Base-by-base conservation (phyloP, 2,113 vertebrate genomes). In the Thalassoma bifasciatum region DNA sequence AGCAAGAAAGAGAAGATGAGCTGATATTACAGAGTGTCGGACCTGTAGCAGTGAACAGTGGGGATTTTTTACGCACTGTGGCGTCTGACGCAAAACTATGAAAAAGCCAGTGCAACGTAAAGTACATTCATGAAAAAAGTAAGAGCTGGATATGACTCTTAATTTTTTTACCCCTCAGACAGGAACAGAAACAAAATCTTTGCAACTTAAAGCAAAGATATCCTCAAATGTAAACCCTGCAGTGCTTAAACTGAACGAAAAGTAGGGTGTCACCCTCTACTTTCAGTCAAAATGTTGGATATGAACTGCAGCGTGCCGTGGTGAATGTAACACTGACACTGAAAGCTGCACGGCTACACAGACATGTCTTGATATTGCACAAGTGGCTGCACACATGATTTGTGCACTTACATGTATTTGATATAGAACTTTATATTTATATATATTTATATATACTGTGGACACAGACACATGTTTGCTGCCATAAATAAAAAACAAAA, bases 121-220 rank as follows among this genome's bases (percentile, higher is more conserved):
- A 77, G 46, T 89, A 91, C 91, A 91, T 91, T 91, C 89, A 88
- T 74, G 30, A 66, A 72, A 54, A 74, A 84, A 84, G 50, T 11
- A 46, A 78, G 60, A 8, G 16, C 49, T 66, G 58, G 11, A 42
- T 40, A n/a, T 11, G n/a, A 57, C 26, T 54, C 67, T 62, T 40
- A 17, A 12, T 77, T 53, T 3, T n/a, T 77, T 59, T 30, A 52
- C 36, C 50, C 17, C 17, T 68, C 42, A 38, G 14, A 62, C 50
- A 61, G 12, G 26, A 57, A 53, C n/a, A 38, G 3, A 5, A 56
- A 44, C 10, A 12, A 9, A 42, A 21, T 58, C 21, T 53, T 11
- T 47, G 50, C 16, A 42, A 50, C 19, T 52, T 26, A 57, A 72
- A 83, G 53, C 34, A 49, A 46, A 46, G 44, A 49, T 50, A 38